Evolutionary conservation across 2,797 vertebrate genomes (phyloP).

Genomic region (Lacerta viridis): DNA sequence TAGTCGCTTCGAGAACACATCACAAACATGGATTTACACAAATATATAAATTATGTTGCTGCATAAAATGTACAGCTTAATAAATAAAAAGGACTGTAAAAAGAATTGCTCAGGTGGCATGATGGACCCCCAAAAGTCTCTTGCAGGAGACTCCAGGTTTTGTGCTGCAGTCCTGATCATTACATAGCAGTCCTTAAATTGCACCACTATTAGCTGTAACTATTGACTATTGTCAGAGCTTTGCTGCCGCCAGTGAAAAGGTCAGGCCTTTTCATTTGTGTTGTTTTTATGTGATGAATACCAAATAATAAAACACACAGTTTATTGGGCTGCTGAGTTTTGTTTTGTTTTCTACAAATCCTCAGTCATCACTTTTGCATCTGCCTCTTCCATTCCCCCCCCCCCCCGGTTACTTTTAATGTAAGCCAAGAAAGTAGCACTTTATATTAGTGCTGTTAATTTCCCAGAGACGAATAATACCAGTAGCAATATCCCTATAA

Average conservation of each 20-base stretch:
- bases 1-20: too few species aligned
- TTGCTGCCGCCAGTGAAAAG: slow-evolving; percentile 62
- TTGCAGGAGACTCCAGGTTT: neutral
- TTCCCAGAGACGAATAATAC: slow-evolving; percentile 22
- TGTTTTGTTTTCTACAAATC: slow-evolving; percentile 32
- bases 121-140: neutral
- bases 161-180: slow-evolving; percentile 14
- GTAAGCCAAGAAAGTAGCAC: slow-evolving; percentile 35
- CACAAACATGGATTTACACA: neutral
- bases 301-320: slow-evolving; percentile 66
- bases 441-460: slow-evolving; percentile 38
- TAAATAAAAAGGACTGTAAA: neutral
- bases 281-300: slow-evolving; percentile 70
- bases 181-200: slow-evolving; percentile 67
- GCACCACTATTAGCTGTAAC: slow-evolving; percentile 70
- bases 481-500: slow-evolving; percentile 36
- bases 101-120: neutral
- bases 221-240: slow-evolving; percentile 68
- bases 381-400: slow-evolving; percentile 46
- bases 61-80: neutral
- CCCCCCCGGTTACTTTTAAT: slow-evolving; percentile 44
- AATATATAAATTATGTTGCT: neutral
- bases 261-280: slow-evolving; percentile 69
- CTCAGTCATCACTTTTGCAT: slow-evolving; percentile 27
- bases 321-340: slow-evolving; percentile 49